Evolutionary conservation across 2,888 invertebrate genomes (phyloP), one percentile per base, ranked within the genome.

Genomic region (Drosophila birchii): DNA sequence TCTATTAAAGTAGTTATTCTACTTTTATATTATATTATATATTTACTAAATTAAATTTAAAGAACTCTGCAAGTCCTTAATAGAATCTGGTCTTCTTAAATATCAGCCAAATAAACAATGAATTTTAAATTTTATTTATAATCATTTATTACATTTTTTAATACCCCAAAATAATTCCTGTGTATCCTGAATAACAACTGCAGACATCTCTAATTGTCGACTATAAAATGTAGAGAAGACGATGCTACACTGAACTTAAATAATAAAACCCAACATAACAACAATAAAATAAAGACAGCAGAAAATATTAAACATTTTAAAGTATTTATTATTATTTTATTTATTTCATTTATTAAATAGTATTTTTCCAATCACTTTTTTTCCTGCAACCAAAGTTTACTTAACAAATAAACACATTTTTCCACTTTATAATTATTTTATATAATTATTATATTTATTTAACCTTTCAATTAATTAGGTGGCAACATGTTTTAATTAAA

Each of bases 201-300:
- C 39, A 66, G 39, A 66, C 18, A 47, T 23, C 32, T 41, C 39
- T 64, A 64, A 64, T 49, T 64, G 63, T 23, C 23, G 39, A 12
- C 18, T 66, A 23, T 26, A 66, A 64, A 41, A 23, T 34, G 5
- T 39, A 64, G 5, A 39, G 18, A 63, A 32, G 23, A 34, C 14
- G 23, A 8, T 1, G n/a, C 12, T 49, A 66, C 66, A 64, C 63
- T 64, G 39, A 16, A 14, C 20, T 8, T 5, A 26, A 36, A 18
- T n/a, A 41, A 5, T 9, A 1, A 41, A 14, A 18, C 0, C 8
- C 0, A 14, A 18, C 1, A 2, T n/a, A 18, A 26, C 16, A 16
- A 16, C 5, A 20, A 16, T 11, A 23, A 16, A 16, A 3, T 20
- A 8, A 16, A 9, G 6, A 1, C 3, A 16, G 3, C 0, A 23